These are phyloP conservation scores for Oryzias celebensis DNA, from an alignment of 2,113 vertebrate genomes.

Conservation along the genomic window DNA sequence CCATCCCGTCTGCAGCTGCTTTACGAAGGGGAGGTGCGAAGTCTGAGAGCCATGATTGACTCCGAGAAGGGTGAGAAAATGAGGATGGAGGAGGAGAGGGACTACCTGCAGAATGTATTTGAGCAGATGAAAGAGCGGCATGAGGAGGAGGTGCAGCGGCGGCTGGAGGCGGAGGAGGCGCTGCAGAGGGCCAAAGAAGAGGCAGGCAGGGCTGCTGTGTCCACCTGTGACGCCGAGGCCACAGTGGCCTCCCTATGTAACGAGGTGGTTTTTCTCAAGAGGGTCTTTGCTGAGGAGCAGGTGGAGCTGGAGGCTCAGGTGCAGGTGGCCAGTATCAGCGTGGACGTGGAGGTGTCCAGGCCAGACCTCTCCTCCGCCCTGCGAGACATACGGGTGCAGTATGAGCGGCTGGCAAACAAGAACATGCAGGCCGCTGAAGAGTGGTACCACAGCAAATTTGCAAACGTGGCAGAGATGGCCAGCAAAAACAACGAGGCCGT, in stretches of 20 bases:
- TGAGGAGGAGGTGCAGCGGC: slow-evolving; percentile 69
- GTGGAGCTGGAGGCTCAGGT: slow-evolving; percentile 73
- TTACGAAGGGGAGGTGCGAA: slow-evolving; percentile 75
- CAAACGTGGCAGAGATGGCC: slow-evolving; percentile 76
- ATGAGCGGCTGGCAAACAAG: slow-evolving; percentile 78
- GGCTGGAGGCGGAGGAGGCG: slow-evolving; percentile 68
- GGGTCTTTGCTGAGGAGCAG: slow-evolving; percentile 78
- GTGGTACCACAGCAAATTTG: slow-evolving; percentile 82
- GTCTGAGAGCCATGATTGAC: slow-evolving; percentile 76
- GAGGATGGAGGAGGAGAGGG: slow-evolving; percentile 73
- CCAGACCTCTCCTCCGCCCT: slow-evolving; percentile 79
- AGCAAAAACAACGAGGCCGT: slow-evolving; percentile 80
- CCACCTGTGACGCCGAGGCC: slow-evolving; percentile 73
- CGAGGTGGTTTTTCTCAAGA: slow-evolving; percentile 80
- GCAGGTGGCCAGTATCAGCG: slow-evolving; percentile 70
- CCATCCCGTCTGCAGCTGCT: slow-evolving; percentile 76
- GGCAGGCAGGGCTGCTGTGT: slow-evolving; percentile 63
- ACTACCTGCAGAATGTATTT: slow-evolving; percentile 64
- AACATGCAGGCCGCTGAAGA: slow-evolving; percentile 82
- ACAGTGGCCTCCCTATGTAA: slow-evolving; percentile 76
- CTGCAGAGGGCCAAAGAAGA: slow-evolving; percentile 73
- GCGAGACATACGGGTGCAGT: slow-evolving; percentile 79
- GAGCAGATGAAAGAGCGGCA: slow-evolving; percentile 73
- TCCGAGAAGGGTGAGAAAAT: slow-evolving; percentile 75
- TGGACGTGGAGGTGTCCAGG: slow-evolving; percentile 70